Evolutionary conservation across 2,888 invertebrate species (phyloP), one percentile per base, ranked within the genome.

Genomic region (Andrena dorsata): DNA sequence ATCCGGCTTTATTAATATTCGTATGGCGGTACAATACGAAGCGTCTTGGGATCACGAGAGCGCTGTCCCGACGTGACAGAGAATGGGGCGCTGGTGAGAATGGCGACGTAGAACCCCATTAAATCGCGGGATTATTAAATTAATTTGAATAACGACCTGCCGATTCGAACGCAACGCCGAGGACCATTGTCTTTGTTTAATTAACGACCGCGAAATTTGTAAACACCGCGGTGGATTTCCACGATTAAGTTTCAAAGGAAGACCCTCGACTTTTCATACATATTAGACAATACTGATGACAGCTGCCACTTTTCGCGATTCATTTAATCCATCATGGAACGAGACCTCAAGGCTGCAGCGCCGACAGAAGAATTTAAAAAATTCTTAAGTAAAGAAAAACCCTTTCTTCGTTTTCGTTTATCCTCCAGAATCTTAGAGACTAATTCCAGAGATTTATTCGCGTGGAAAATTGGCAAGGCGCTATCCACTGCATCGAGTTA

Each of bases 81-180:
- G 70, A 73, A 70, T 58, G 63, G 47, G 23, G 10, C 23, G 26
- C 10, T 23, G 56, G 26, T 56, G 23, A 56, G 56, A 56, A 56
- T 26, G 26, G 10, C 10, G 56, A 26, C 13, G 23, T 23, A 26
- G 26, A 26, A 28, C 60, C 35, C 56, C 61, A 60, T 71, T 71
- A 75, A 82, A 82, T 82, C 61, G 69, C 30, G 56, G 71, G 73
- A 74, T 85, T 82, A 78, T 85, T 85, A 78, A 85, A 85, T 80
- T 76, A 80, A 76, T 73, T 78, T 75, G 83, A 85, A 76, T 76
- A 80, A 86, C 66, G 78, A 66, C 26, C 75, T 75, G 58, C 69
- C 80, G 70, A 80, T 80, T 82, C 61, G 65, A 58, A 70, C 65
- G 49, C 56, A 69, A 56, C 64, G 61, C 56, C 5, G 6, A 30